Base-by-base conservation (phyloP, 2,113 vertebrate species). In the Haplotaxodon microlepis region DNA sequence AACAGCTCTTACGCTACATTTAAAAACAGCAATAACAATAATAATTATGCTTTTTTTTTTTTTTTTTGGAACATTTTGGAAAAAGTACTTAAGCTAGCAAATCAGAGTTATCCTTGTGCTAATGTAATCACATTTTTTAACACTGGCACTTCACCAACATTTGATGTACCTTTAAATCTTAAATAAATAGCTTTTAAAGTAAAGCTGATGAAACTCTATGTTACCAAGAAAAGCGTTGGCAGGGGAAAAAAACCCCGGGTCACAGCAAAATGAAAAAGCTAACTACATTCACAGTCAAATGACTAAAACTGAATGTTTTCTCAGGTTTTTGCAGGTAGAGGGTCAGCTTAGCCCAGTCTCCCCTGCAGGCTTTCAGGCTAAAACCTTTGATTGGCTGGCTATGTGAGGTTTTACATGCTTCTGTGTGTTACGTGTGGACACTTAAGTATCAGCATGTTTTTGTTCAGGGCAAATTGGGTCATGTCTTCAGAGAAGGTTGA, bases 391-490 rank as follows among this genome's bases (percentile, higher is more conserved):
- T 11, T 76, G 40, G 24, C 71, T 76, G 42, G 24, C 16, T 19
- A 50, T 19, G 42, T 29, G 14, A 12, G 24, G 17, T 76, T 50
- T 76, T 31, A 50, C 24, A 76, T 50, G 24, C 24, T 10, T 76
- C 71, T 50, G 6, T 19, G 42, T 76, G 14, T 50, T 76, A 47
- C 1, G 3, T 8, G 42, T 50, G 16, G 16, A 50, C 42, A 76
- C 71, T 47, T 76, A 47, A 50, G 14, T 47, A 76, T 42, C 21
- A 29, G 21, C 42, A 63, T 24, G 53, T 88, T 76, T 88, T 81
- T 84, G 29, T 81, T 6, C 8, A 40, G n/a, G 12, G 36, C 29
- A 66, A 85, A 85, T 19, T 2, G 17, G 84, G 69, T 93, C 86
- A 91, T 19, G 54, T 71, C 53, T 63, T 21, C 10, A 2, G 16